Evolutionary conservation across 64 coral and sea anemone species (phyloP).

Genomic region (Platygyra sinensis): DNA sequence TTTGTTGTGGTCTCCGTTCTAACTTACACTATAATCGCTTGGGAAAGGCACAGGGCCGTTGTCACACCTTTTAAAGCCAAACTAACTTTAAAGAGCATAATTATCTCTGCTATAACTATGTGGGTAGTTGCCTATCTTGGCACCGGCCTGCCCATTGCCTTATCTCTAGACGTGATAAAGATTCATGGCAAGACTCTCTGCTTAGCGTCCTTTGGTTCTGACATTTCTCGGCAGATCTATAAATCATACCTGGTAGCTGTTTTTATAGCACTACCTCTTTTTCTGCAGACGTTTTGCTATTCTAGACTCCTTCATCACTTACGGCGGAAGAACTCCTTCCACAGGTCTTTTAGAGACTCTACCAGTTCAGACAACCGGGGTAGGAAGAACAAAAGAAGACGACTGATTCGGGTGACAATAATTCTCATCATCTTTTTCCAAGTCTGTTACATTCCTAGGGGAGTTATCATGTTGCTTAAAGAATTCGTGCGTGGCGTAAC

Average conservation of each 20-base stretch:
- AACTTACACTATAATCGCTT: slow-evolving; percentile 74
- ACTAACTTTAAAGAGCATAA: slow-evolving; percentile 54
- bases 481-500: slow-evolving; percentile 49
- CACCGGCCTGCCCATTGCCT: slow-evolving; percentile 59
- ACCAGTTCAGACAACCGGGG: slow-evolving; percentile 16
- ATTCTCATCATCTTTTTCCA: slow-evolving; percentile 70
- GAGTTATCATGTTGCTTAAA: slow-evolving; percentile 55
- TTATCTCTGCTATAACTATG: slow-evolving; percentile 28
- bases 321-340: slow-evolving; percentile 30
- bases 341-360: slow-evolving; percentile 9
- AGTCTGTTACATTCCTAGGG: slow-evolving; percentile 73
- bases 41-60: slow-evolving; percentile 79
- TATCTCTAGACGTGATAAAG: neutral
- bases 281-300: slow-evolving; percentile 72
- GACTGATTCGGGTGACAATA: slow-evolving; percentile 70
- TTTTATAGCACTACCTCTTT: slow-evolving; percentile 55
- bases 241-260: slow-evolving; percentile 53
- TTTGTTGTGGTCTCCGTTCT: slow-evolving; percentile 80
- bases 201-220: slow-evolving; percentile 23
- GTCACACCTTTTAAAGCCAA: slow-evolving; percentile 76
- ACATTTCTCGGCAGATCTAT: slow-evolving; percentile 34
- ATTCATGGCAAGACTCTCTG: slow-evolving; percentile 1
- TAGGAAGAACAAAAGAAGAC: slow-evolving; percentile 11
- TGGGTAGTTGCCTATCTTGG: slow-evolving; percentile 68
- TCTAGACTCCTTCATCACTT: slow-evolving; percentile 46